Conservation (phyloP, 2,113 vertebrate species). For the Etheostoma cragini region DNA sequence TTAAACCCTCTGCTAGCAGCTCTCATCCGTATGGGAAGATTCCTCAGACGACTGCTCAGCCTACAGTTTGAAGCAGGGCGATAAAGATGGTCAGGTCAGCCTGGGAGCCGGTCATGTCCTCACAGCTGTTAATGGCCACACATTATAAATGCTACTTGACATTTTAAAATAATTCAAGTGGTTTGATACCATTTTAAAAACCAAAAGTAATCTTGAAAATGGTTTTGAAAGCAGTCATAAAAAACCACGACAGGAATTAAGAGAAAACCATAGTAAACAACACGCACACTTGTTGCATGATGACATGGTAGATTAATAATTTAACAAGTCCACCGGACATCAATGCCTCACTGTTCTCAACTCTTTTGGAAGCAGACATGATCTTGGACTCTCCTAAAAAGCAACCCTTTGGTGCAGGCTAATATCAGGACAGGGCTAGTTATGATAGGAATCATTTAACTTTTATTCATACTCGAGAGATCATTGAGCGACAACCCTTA, state of each 20-base stretch:
- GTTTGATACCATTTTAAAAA: conserved; percentile 43
- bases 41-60: not conserved
- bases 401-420: too few relatives aligned
- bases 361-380: not conserved
- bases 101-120: conserved; percentile 19
- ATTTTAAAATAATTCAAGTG: not conserved
- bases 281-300: not conserved
- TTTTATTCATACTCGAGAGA: too few relatives aligned
- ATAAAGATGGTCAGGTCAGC: conserved; percentile 21
- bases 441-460: not conserved
- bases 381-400: not conserved
- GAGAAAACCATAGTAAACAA: not conserved
- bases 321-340: not conserved
- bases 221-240: conserved; percentile 41
- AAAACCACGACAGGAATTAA: conserved; percentile 21
- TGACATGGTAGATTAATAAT: not conserved
- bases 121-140: conserved; percentile 23
- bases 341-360: not conserved
- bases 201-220: conserved; percentile 32
- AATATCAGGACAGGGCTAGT: not conserved
- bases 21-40: conserved; percentile 21
- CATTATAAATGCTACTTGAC: conserved; percentile 16
- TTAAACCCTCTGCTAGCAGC: conserved; percentile 29
- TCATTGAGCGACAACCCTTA: too few relatives aligned
- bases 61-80: conserved; percentile 9